phyloP scores from a whole-genome alignment of 2,797 vertebrate species.

The Brachyalestes nurse region DNA sequence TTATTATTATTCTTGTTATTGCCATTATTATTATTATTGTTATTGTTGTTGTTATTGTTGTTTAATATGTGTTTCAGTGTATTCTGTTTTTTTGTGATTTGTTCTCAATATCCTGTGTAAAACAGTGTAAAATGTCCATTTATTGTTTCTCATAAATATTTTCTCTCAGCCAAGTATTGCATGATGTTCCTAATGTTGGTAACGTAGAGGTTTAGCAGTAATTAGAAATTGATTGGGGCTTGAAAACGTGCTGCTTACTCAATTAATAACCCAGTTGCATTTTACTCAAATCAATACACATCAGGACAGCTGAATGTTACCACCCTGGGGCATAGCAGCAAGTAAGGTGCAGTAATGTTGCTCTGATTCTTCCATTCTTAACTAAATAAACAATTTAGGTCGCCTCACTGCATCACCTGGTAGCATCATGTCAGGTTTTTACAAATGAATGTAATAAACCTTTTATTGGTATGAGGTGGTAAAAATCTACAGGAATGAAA shows the following conservation, averaged over 20 bases:
- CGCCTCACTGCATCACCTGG: conserved; percentile 22
- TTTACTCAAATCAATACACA: conserved; percentile 68
- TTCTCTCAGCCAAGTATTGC: neutral
- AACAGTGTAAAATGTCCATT: too few relatives aligned
- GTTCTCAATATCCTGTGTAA: too few relatives aligned
- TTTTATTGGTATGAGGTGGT: neutral
- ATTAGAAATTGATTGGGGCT: conserved; percentile 74
- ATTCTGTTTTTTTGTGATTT: too few relatives aligned
- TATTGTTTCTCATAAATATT: too few relatives aligned
- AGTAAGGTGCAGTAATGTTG: conserved; percentile 6
- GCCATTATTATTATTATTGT: too few relatives aligned
- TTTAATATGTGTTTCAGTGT: too few relatives aligned
- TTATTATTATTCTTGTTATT: too few relatives aligned
- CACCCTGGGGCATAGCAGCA: conserved; percentile 31
- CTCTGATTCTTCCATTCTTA: neutral
- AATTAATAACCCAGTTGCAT: conserved; percentile 66
- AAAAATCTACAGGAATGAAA: conserved; percentile 6
- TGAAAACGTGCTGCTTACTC: conserved; percentile 72
- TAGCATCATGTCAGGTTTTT: neutral
- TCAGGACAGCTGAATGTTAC: conserved; percentile 50
- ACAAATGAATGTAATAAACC: neutral
- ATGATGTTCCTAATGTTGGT: conserved; percentile 45
- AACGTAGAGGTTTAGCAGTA: conserved; percentile 66
- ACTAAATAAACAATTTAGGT: neutral
- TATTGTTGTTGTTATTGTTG: too few relatives aligned